phyloP scores from a whole-genome alignment of 2,113 vertebrate genomes.

The Illadopsis cleaveri region DNA sequence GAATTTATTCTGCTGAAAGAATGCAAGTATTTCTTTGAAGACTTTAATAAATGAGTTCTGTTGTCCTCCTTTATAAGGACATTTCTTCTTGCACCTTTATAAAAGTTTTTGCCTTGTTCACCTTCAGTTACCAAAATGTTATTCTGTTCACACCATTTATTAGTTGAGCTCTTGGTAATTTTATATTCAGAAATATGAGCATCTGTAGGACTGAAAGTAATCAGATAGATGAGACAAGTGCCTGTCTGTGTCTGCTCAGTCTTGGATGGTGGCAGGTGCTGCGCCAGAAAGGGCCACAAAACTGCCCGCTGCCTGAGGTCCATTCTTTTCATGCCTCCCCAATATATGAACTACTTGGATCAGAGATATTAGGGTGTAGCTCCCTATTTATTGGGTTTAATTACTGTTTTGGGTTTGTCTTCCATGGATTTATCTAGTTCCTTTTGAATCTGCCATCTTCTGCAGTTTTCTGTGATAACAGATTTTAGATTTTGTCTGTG shows the following conservation, averaged over 20 bases:
- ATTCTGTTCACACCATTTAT: background rate
- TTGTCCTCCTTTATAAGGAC: background rate
- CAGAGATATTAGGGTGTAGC: background rate
- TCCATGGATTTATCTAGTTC: background rate
- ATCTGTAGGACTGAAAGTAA: background rate
- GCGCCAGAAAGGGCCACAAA: background rate
- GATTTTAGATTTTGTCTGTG: background rate
- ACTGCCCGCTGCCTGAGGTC: background rate
- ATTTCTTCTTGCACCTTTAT: background rate
- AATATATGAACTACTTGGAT: background rate
- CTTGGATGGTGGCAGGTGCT: fast-evolving
- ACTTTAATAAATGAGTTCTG: background rate
- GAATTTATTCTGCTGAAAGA: background rate
- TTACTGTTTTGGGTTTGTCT: background rate
- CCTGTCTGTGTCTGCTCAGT: background rate
- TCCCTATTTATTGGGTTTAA: background rate
- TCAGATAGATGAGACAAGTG: background rate
- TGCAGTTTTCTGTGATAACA: background rate
- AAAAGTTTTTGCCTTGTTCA: background rate
- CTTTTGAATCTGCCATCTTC: background rate
- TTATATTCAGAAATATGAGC: background rate
- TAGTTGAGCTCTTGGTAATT: background rate
- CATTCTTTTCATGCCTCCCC: background rate
- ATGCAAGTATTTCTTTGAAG: background rate
- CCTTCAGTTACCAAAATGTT: background rate